Evolutionary conservation across 2,888 invertebrate species (phyloP), one percentile per base, ranked within the genome.

Genomic region (Ferrisia virgata): DNA sequence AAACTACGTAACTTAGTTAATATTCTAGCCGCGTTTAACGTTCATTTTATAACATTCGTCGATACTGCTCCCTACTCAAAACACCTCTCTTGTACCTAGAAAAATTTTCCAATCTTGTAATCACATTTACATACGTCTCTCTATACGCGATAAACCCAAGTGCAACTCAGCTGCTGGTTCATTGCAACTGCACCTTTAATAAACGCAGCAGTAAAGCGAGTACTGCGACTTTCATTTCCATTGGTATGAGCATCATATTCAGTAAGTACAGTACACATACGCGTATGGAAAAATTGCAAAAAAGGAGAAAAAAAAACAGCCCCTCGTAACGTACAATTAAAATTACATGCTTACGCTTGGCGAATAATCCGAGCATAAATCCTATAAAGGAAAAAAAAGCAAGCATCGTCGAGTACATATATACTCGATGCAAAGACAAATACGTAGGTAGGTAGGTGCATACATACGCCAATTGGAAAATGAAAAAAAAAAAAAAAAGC

Each of bases 351-450:
- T 64, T 64, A 64, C 58, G 58, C 58, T 64, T 25, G 58, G 22
- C 58, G 28, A 64, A 64, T 64, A 64, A 64, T 64, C 58, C 58
- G 58, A 64, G 58, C 58, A 64, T 64, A 64, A 64, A 64, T 64
- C 58, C 58, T 64, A 64, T 28, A 28, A 64, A 64, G 58, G 58
- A 22, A 64, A 64, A 64, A 64, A 64, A 43, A 11, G 2, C 8
- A 15, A 64, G 58, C 58, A 25, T 64, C 28, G 47, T 47, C 47
- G 47, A 47, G 47, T 47, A n/a, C n/a, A n/a, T n/a, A n/a, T n/a
- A n/a, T n/a, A 47, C 18, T 18, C 18, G 47, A 47, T 64, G 58
- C 58, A 64, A 64, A 64, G 58, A 64, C 58, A 64, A 64, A 64
- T 64, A 64, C 47, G n/a, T n/a, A n/a, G n/a, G n/a, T n/a, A n/a